A percentile compares a stretch with the other conserved stretches of the same genome.
phyloP scores from a whole-genome alignment of 2,113 vertebrate genomes.

The Oryzias celebensis region DNA sequence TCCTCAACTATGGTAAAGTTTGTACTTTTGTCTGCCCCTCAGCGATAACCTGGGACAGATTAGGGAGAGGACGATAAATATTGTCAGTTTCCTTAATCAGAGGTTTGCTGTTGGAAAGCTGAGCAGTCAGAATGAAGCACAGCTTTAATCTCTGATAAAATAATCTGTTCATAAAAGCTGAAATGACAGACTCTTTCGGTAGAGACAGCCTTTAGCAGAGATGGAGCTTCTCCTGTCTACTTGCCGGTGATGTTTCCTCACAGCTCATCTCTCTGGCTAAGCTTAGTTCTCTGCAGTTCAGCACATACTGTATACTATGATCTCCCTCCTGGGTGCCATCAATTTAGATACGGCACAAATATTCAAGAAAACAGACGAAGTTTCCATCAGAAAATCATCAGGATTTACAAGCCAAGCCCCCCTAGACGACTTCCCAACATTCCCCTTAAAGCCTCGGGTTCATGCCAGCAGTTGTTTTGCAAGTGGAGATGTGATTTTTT shows the following conservation, averaged over 20 bases:
- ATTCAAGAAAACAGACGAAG: constrained; percentile 13
- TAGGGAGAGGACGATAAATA: no score
- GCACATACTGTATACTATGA: not conserved
- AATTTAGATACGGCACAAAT: constrained; percentile 27
- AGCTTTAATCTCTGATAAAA: no score
- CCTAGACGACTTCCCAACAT: constrained; percentile 26
- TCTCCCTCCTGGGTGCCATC: constrained; percentile 5
- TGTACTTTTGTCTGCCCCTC: no score
- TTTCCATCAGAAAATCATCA: constrained; percentile 26
- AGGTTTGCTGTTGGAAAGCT: not conserved
- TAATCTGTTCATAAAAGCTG: no score
- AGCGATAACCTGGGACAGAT: no score
- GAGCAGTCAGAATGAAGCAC: not conserved
- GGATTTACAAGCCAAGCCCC: constrained; percentile 12
- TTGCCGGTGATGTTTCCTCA: not conserved
- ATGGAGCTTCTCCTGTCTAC: not conserved
- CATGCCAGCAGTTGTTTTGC: constrained; percentile 21
- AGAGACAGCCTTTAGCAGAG: not conserved
- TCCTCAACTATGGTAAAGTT: not conserved
- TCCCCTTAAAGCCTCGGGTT: constrained; percentile 4
- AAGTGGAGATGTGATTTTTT: constrained; percentile 25
- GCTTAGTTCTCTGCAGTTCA: not conserved
- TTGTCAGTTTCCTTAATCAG: no score
- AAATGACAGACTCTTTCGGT: no score
- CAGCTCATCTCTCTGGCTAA: not conserved